Percentiles rank a stretch among this genome's conserved stretches.
These are phyloP conservation scores for Phalacrocorax carbo DNA, from an alignment of 2,113 vertebrate species.

Conservation along the genomic window DNA sequence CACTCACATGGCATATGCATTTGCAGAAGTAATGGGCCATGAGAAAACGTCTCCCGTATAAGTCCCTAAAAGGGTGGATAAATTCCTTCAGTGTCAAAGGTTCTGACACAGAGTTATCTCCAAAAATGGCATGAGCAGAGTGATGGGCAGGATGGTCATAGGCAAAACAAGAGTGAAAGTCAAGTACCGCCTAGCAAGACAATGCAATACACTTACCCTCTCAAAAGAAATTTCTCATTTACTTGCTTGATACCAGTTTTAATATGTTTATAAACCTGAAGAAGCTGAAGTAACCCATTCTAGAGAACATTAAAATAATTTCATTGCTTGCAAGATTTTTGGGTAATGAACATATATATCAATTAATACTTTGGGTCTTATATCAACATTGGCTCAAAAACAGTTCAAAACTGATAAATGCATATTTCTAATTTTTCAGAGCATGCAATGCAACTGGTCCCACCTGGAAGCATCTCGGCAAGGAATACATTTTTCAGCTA, in stretches of 20 bases:
- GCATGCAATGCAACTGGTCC: not conserved
- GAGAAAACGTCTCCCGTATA: not conserved
- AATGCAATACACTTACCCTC: not conserved
- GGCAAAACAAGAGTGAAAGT: not conserved
- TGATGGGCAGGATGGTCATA: not conserved
- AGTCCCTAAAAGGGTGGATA: not conserved
- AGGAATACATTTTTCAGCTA: not conserved
- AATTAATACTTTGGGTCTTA: not conserved
- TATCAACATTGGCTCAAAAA: not conserved
- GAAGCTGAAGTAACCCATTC: not conserved
- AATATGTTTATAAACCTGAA: not conserved
- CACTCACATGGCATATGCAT: not conserved
- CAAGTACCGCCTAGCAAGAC: not conserved
- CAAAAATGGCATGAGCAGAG: not conserved
- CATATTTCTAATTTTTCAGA: not conserved
- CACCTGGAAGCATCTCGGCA: not conserved
- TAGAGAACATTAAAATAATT: not conserved
- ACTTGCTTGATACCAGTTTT: not conserved
- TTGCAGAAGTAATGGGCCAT: not conserved
- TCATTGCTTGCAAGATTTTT: not conserved
- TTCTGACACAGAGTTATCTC: slow-evolving; percentile 4
- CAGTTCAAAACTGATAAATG: not conserved
- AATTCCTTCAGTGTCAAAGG: not conserved
- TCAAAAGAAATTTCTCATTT: not conserved
- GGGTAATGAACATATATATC: not conserved